phyloP scores from a whole-genome alignment of 2,888 invertebrate genomes.

The Amphipyra berbera region DNA sequence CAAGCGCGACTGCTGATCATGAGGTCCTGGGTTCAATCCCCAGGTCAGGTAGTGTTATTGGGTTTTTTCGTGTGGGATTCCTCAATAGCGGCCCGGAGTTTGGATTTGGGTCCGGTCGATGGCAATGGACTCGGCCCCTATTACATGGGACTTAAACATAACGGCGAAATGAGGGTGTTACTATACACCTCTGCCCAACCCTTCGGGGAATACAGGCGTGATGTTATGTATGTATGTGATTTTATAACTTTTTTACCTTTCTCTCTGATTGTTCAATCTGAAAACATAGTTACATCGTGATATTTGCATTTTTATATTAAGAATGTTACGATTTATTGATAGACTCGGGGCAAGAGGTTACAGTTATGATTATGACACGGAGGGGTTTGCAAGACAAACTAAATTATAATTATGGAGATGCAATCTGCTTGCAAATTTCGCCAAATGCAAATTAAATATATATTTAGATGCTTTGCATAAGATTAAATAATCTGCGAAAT shows the following conservation, averaged over 20 bases:
- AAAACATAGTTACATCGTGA: slow-evolving; percentile 17
- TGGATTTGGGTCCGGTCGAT: too few species aligned
- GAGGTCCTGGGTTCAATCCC: too few species aligned
- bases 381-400: slow-evolving; percentile 29
- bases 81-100: too few species aligned
- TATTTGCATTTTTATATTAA: slow-evolving; percentile 42
- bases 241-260: slow-evolving; percentile 14
- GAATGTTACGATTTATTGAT: slow-evolving; percentile 40
- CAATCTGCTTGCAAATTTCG: slow-evolving; percentile 8
- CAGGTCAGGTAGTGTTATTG: too few species aligned
- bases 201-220: too few species aligned
- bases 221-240: too few species aligned
- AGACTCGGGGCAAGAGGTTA: slow-evolving; percentile 45
- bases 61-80: too few species aligned
- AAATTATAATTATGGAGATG: slow-evolving; percentile 23
- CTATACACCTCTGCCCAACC: too few species aligned
- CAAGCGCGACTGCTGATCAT: too few species aligned
- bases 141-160: too few species aligned
- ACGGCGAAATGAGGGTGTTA: too few species aligned
- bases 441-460: background rate
- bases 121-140: too few species aligned
- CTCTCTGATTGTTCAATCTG: slow-evolving; percentile 23
- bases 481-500: background rate
- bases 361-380: slow-evolving; percentile 48
- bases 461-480: background rate